phyloP scores from a whole-genome alignment of 2,113 vertebrate species.

The Ondatra zibethicus region DNA sequence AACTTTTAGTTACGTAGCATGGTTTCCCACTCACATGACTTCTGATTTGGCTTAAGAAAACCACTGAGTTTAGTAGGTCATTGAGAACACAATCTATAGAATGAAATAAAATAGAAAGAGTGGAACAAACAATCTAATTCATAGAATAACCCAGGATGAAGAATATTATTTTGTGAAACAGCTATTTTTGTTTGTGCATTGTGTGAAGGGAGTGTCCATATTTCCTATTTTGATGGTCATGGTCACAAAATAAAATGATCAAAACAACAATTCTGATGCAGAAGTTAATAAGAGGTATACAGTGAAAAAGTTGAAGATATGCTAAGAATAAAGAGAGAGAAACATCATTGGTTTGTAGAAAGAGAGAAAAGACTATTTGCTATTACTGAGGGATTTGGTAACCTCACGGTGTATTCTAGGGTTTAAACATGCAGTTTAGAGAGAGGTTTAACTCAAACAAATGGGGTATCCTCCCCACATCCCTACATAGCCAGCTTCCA shows the following conservation, averaged over 20 bases:
- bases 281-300: background rate
- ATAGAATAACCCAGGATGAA: background rate
- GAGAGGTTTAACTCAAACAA: background rate
- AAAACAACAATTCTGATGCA: background rate
- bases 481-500: background rate
- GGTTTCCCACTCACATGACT: background rate
- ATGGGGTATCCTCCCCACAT: too few relatives aligned
- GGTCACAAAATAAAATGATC: background rate
- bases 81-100: background rate
- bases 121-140: background rate
- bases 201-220: background rate
- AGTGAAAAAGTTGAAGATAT: background rate
- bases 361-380: background rate
- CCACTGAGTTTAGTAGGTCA: background rate
- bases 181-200: background rate
- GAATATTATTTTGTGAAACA: slow-evolving; percentile 4
- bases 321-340: slow-evolving; percentile 9
- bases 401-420: background rate
- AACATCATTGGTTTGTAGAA: background rate
- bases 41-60: background rate
- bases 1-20: background rate
- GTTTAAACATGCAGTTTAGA: background rate
- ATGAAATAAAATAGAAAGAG: background rate
- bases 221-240: slow-evolving; percentile 2
- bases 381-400: background rate